Percentiles rank a stretch among this genome's conserved stretches.
These are phyloP conservation scores for Orgyia antiqua DNA, from an alignment of 2,888 invertebrate species.

Conservation along the genomic window DNA sequence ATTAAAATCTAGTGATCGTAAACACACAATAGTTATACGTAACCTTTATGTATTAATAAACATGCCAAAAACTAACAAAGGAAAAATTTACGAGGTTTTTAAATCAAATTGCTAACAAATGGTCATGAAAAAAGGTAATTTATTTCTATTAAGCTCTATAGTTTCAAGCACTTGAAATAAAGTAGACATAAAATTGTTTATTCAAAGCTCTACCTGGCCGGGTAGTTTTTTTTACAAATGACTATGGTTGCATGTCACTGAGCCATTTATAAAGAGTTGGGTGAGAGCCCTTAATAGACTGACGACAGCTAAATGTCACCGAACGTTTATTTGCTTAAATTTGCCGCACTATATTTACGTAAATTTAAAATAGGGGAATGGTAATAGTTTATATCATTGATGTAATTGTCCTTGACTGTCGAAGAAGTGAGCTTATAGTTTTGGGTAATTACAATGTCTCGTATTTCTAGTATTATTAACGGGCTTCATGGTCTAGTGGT, in stretches of 20 bases:
- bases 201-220: slow-evolving; percentile 44
- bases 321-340: slow-evolving; percentile 60
- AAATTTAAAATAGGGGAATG: slow-evolving; percentile 39
- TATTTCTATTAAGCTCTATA: slow-evolving; percentile 23
- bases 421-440: no score
- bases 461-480: no score
- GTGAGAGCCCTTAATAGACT: slow-evolving; percentile 73
- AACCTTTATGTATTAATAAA: no score
- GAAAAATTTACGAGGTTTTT: no score
- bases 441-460: no score
- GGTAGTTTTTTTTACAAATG: slow-evolving; percentile 51
- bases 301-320: slow-evolving; percentile 75
- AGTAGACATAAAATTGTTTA: slow-evolving; percentile 49
- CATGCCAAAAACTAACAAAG: no score
- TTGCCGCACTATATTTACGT: slow-evolving; percentile 47
- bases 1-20: no score
- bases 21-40: no score
- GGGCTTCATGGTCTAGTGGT: no score
- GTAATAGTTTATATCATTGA: slow-evolving; percentile 29
- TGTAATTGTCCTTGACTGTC: slow-evolving; percentile 6
- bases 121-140: no score
- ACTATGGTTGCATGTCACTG: slow-evolving; percentile 60
- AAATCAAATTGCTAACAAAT: no score
- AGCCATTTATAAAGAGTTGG: slow-evolving; percentile 63
- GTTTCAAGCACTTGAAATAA: slow-evolving; percentile 22